Evolutionary conservation across 1,140 invertebrate species (phyloP), one percentile per base, ranked within the genome.

Genomic region (Drosophila takahashii): DNA sequence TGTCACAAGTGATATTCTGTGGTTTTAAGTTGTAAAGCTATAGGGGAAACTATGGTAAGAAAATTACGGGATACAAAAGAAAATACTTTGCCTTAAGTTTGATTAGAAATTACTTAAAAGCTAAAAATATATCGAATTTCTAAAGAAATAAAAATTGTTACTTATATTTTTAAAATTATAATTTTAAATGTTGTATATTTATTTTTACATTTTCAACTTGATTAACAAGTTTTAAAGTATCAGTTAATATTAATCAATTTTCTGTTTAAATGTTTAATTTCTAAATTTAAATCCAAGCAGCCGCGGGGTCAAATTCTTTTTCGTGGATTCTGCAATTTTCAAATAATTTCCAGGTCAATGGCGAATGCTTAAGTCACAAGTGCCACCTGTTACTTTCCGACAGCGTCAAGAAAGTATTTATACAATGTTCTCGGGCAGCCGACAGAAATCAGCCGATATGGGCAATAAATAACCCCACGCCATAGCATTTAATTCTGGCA

Each of bases 381-480:
- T 22, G 16, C 42, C 62, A 65, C 62, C 62, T 65, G 62, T 48
- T 65, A 42, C 32, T 10, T 15, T 10, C 15, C 9, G 11, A 29
- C 7, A 41, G 13, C 22, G 7, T 4, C 1, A n/a, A 8, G 2
- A 15, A 32, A 59, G 44, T 32, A 16, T 34, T 4, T 47, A 26
- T 57, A 65, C 15, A 27, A 34, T 18, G 4, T 11, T 9, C 1
- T 8, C 22, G 22, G 16, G 1, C 42, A n/a, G 6, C 7, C 47
- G 59, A 32, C 42, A 65, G 16, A 29, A 10, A 16, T 48, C 42
- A 37, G 6, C 7, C 4, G 26, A 34, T 29, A 54, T 67, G 10
- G 39, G 16, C 34, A 70, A 47, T 70, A 57, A 57, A 57, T 57
- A 57, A 70, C 29, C 9, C 11, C 27, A 26, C 9, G 11, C 15